Evolutionary conservation across 2,888 invertebrate genomes (phyloP), one percentile per base, ranked within the genome.

Genomic region (Epinotia ramella): DNA sequence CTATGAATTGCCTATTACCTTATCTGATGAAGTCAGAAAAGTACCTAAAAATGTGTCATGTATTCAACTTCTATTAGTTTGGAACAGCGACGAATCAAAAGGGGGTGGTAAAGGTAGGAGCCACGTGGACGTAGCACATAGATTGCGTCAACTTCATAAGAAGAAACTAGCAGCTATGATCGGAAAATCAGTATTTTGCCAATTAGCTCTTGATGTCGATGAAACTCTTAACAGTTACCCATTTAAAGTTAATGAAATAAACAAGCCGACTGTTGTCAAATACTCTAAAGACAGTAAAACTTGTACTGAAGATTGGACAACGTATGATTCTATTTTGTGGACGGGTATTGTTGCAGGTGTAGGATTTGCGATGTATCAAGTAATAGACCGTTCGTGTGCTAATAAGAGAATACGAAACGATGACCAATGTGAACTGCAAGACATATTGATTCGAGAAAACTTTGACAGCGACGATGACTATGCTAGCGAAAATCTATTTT

Each of bases 81-180:
- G 96, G 96, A 96, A 95, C 73, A 83, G 81, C 75, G 88, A 87
- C 53, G 81, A 78, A 13, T 81, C 85, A 40, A 80, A 81, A 67
- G 85, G 85, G 77, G 95, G 95, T 86, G 96, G 96, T 2, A 90
- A 86, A 81, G 95, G 95, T 0, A 94, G 95, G 83, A 95, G 95
- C 4, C 96, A 96, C 79, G 95, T 95, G 80, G 82, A 91, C 16
- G 80, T 96, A 13, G 91, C 91, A 65, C 94, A 92, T 62, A 92
- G 96, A 79, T 86, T 96, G 33, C 91, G 95, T 7, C 96, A 96
- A 85, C 88, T 96, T 74, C 95, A 94, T 28, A 95, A 94, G 79
- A 77, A 79, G 0, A 95, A 96, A 78, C 84, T 96, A 69, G 96
- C 96, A 0, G 94, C 95, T 79, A 96, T 96, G 96, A 83, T 96